Base-by-base conservation (phyloP, 2,797 vertebrate species). In the Anguilla pacifica region DNA sequence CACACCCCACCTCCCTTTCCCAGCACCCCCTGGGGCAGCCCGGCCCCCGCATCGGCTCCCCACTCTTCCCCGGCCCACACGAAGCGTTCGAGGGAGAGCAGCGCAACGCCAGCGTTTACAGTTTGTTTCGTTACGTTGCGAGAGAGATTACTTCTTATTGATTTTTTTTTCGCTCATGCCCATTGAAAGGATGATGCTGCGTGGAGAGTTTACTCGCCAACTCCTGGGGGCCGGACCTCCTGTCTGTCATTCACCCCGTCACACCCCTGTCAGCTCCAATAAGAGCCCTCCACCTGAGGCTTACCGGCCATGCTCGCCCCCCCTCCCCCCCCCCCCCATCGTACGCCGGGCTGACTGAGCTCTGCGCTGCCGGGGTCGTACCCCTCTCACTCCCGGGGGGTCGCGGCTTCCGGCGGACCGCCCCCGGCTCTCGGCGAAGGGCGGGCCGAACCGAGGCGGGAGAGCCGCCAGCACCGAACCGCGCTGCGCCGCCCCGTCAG, bases 401-500 rank as follows among this genome's bases (percentile, higher is more conserved):
- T 46, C 97, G 98, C 97, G 97, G 99, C 98, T 98, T 98, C 96
- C 99, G 97, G 98, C 97, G 98, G 98, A 98, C 98, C 95, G 94
- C 95, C 97, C 95, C 91, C 90, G 89, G 92, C 94, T 97, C 95
- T 98, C 97, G 6, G 31, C 25, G 98, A 98, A 98, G 97, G 97
- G 96, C 94, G 92, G 91, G 95, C 96, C 96, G 96, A 97, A 94
- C 95, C 95, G 94, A 96, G 96, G 96, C 95, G 93, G 97, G 96
- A 96, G 96, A 95, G 93, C 31, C 31, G 31, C n/a, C 95, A 94
- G 92, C 93, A 95, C 95, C 94, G 94, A 94, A 22, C 85, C 95
- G 94, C 94, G 93, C 94, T 95, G 94, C 96, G 96, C 95, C 95
- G 95, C 96, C 95, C 95, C 96, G 96, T 96, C 95, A 96, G 72